These are phyloP conservation scores for Liolophura sinensis DNA, from an alignment of 1,140 invertebrate species.

Conservation along the genomic window DNA sequence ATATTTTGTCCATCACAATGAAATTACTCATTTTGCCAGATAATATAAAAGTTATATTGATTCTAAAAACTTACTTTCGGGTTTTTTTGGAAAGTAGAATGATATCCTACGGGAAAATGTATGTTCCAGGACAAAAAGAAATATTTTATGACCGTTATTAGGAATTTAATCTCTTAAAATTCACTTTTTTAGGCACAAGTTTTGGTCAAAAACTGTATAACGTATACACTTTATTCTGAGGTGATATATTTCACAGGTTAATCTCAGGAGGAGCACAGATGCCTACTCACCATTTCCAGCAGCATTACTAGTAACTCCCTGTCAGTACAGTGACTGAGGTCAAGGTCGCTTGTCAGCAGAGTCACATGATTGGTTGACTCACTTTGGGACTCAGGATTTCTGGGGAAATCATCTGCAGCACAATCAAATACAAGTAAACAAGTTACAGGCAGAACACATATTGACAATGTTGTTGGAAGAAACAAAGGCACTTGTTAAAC, in stretches of 20 bases:
- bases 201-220: background rate
- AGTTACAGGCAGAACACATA: background rate
- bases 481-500: background rate
- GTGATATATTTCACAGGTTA: background rate
- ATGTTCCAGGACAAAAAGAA: no score
- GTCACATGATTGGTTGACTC: constrained; percentile 7
- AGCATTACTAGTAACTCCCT: constrained; percentile 35
- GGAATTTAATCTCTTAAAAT: background rate
- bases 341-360: constrained; percentile 10
- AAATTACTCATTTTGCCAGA: background rate
- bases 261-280: background rate
- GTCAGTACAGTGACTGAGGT: constrained; percentile 16
- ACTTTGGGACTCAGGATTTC: background rate
- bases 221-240: background rate
- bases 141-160: background rate
- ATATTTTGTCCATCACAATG: background rate
- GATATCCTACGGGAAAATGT: no score
- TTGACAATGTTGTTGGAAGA: background rate
- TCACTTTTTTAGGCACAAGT: background rate
- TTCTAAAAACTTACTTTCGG: no score
- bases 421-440: background rate
- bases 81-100: no score
- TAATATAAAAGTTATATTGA: background rate
- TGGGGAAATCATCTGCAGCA: constrained; percentile 16
- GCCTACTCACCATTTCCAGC: constrained; percentile 33